A percentile compares a stretch with the other conserved stretches of the same genome.
Conservation (phyloP, 2,113 vertebrate species). For the Embiotoca jacksoni region DNA sequence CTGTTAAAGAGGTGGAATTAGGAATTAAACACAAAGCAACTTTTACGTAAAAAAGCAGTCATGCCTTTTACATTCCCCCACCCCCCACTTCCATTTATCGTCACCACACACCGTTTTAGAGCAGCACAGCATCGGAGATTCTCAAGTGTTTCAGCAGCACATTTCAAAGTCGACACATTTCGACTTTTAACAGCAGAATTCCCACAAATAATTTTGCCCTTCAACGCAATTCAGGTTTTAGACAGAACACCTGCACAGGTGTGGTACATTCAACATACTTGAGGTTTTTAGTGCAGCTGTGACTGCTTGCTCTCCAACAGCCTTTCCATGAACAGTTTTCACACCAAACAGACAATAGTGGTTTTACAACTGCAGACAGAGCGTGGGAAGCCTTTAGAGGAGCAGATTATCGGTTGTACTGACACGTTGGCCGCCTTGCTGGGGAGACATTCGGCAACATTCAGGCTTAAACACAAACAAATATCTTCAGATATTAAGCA, state of each 20-base stretch:
- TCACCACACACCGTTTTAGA: neutral
- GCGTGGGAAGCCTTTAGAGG: neutral
- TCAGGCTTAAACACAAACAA: slow-evolving; percentile 25
- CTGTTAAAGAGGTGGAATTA: slow-evolving; percentile 18
- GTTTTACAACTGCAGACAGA: slow-evolving; percentile 1
- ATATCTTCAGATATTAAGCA: neutral
- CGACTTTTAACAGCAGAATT: neutral
- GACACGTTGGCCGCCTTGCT: neutral
- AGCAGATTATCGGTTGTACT: neutral
- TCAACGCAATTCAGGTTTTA: neutral
- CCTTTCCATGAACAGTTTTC: neutral
- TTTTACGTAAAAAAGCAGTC: neutral
- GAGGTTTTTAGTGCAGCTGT: slow-evolving; percentile 29
- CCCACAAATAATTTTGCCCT: neutral
- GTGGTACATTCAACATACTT: slow-evolving; percentile 58
- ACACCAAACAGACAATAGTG: neutral
- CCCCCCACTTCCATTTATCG: slow-evolving; percentile 3
- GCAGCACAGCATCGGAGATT: neutral
- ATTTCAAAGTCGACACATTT: neutral
- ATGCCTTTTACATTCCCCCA: slow-evolving; percentile 6
- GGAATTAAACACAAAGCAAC: neutral
- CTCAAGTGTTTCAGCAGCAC: slow-evolving; percentile 32
- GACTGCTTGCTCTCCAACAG: neutral
- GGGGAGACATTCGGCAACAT: neutral
- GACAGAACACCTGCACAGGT: slow-evolving; percentile 7